Evolutionary conservation across 2,797 vertebrate genomes (phyloP).

Genomic region (Poeciliopsis infans): DNA sequence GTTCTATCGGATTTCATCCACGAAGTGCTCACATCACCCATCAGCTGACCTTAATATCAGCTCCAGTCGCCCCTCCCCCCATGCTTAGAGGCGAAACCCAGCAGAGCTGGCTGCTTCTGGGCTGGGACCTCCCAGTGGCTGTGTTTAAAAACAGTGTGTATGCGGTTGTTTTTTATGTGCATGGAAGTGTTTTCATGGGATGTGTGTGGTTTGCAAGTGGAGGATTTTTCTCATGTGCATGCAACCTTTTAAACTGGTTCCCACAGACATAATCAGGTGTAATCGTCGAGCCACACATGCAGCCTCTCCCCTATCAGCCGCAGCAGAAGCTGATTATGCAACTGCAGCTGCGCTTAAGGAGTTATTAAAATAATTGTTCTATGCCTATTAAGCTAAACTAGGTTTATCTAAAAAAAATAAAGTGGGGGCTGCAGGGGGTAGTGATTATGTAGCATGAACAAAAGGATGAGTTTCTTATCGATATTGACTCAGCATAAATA

Average conservation of each 20-base stretch:
- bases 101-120: conserved; percentile 9
- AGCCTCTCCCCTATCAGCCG: conserved; percentile 29
- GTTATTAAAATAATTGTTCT: conserved; percentile 31
- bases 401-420: conserved; percentile 1
- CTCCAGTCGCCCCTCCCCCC: conserved; percentile 23
- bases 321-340: conserved; percentile 52
- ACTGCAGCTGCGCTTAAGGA: conserved; percentile 25
- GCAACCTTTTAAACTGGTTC: conserved; percentile 46
- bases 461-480: neutral
- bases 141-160: conserved; percentile 11
- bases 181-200: conserved; percentile 27
- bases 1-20: neutral
- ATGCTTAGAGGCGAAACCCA: conserved; percentile 16
- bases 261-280: conserved; percentile 40
- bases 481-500: neutral
- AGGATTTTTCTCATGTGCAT: conserved; percentile 1
- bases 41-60: conserved; percentile 36
- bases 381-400: conserved; percentile 7
- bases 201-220: conserved; percentile 1
- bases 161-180: conserved; percentile 19
- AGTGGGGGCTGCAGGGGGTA: no score
- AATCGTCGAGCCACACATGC: conserved; percentile 24
- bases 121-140: conserved; percentile 18
- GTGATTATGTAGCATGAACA: neutral
- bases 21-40: neutral